Base-by-base conservation (phyloP, 1,140 invertebrate genomes). In the Colletes latitarsis region DNA sequence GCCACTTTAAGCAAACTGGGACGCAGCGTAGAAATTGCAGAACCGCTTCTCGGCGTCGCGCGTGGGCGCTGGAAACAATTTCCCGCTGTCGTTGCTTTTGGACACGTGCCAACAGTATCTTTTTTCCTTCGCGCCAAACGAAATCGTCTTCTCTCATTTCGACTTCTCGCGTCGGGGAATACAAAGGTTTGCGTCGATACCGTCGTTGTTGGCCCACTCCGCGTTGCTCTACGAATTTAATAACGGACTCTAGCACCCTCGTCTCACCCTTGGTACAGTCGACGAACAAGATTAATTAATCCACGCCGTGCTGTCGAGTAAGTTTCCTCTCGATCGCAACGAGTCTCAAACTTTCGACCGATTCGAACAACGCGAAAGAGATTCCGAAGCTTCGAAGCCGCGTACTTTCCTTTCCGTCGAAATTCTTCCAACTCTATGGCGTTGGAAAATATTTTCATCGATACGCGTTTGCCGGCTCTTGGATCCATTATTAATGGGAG, bases 11-110 rank as follows among this genome's bases (percentile, higher is more conserved):
- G 75, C 21, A 74, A 86, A 84, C 66, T 84, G 80, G 82, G 74
- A 84, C 82, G 77, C 67, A 43, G 4, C 75, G 82, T 87, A 82
- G 82, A 87, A 87, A 86, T 84, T 82, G 78, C 71, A 10, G 81
- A 79, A 72, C 68, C 74, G 74, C 53, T 41, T 19, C 83, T 82
- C 74, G n/a, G 68, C 41, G 74, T 76, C 43, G 69, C 74, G 79
- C 72, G 85, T 81, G 74, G 82, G 78, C 77, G 71, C 76, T 71
- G 68, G 84, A 86, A 87, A 82, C 67, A 70, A 82, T 87, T 84
- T 86, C 81, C 60, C 67, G 70, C 8, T 43, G 58, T 53, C 55
- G 53, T 55, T 82, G 67, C 60, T 43, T 70, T 52, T 84, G 73
- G 72, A 74, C 77, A 21, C 14, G 46, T 49, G 77, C 62, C 68